Evolutionary conservation across 2,888 invertebrate genomes (phyloP).

Genomic region (Eupithecia subfuscata): DNA sequence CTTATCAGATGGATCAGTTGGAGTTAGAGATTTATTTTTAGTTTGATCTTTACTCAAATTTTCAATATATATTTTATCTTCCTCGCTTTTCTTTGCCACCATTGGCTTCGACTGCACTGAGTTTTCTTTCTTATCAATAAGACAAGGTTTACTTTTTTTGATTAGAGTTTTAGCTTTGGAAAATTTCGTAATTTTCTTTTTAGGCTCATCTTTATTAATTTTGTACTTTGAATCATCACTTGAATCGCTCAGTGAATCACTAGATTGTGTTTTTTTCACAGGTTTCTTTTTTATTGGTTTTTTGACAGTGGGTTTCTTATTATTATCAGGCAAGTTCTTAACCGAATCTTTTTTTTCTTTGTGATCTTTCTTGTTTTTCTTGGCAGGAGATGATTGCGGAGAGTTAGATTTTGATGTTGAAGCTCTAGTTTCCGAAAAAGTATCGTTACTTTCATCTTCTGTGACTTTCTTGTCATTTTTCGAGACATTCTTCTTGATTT

Average conservation of each 20-base stretch:
- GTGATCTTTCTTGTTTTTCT: constrained; percentile 68
- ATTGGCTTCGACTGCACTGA: constrained; percentile 41
- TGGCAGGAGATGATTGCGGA: constrained; percentile 62
- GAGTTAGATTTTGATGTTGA: constrained; percentile 58
- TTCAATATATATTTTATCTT: constrained; percentile 40
- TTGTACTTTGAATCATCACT: constrained; percentile 74
- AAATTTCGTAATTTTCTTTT: constrained; percentile 61
- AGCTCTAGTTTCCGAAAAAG: constrained; percentile 58
- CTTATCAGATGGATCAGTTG: constrained; percentile 23
- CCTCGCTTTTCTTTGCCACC: constrained; percentile 42
- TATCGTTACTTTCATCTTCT: constrained; percentile 58
- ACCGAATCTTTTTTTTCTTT: constrained; percentile 72
- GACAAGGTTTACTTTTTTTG: constrained; percentile 58
- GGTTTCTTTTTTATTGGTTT: constrained; percentile 53
- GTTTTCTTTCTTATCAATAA: constrained; percentile 63
- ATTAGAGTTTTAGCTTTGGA: constrained; percentile 64
- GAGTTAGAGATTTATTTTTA: constrained; percentile 25
- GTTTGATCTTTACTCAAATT: constrained; percentile 23
- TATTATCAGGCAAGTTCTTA: constrained; percentile 55
- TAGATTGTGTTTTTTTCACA: constrained; percentile 49
- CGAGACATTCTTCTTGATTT: constrained; percentile 60
- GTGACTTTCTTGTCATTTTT: constrained; percentile 63
- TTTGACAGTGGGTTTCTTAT: constrained; percentile 60
- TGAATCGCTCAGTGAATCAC: constrained; percentile 51
- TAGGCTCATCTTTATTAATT: constrained; percentile 68